Evolutionary conservation across 2,797 vertebrate species (phyloP).

Genomic region (Hypotaenidia okinawae): DNA sequence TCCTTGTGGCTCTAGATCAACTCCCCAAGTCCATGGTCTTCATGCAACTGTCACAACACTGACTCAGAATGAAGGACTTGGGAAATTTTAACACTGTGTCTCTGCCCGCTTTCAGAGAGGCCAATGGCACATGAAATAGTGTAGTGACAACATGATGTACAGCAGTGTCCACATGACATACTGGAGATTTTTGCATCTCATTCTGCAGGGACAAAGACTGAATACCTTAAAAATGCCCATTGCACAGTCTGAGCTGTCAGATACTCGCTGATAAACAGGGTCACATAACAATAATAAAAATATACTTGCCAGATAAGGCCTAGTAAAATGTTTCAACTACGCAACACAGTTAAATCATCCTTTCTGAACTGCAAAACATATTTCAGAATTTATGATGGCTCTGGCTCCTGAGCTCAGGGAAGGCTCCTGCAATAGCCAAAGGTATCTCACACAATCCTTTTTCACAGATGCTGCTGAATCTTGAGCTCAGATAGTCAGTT

Average conservation of each 20-base stretch:
- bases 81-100: not conserved
- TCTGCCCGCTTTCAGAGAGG: not conserved
- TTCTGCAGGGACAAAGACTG: not conserved
- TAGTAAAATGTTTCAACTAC: not conserved
- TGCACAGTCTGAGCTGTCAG: not conserved
- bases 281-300: not conserved
- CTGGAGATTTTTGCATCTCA: not conserved
- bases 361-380: not conserved
- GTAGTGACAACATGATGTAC: fast-evolving
- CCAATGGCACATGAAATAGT: not conserved
- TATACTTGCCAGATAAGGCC: not conserved
- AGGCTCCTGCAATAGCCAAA: not conserved
- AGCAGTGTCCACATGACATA: fast-evolving
- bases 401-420: not conserved
- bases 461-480: not conserved
- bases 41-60: not conserved
- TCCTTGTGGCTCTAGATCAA: not conserved
- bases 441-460: not conserved
- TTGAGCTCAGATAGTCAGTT: not conserved
- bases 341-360: not conserved
- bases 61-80: fast-evolving
- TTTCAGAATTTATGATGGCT: not conserved
- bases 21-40: not conserved
- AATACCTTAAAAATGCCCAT: not conserved
- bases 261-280: not conserved